phyloP scores from a whole-genome alignment of 2,888 invertebrate species.

The Clivina fossor region DNA sequence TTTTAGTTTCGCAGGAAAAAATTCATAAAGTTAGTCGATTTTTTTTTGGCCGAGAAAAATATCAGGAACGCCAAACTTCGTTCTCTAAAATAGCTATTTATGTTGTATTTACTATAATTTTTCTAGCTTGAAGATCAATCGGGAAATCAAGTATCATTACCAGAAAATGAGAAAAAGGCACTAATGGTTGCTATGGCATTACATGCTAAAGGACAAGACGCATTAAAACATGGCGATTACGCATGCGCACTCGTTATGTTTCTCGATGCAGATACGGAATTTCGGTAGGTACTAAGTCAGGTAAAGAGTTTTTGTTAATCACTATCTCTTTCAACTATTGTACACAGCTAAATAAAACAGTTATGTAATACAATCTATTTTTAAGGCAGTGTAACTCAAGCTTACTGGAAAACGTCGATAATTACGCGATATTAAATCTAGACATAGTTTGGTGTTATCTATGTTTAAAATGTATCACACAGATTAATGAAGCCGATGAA shows the following conservation, averaged over 20 bases:
- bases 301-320: slow-evolving; percentile 28
- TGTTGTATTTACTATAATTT: too few relatives aligned
- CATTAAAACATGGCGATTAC: slow-evolving; percentile 66
- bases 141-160: slow-evolving; percentile 72
- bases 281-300: slow-evolving; percentile 54
- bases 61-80: too few relatives aligned
- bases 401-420: slow-evolving; percentile 73
- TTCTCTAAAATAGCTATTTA: too few relatives aligned
- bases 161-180: slow-evolving; percentile 67
- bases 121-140: slow-evolving; percentile 74
- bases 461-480: slow-evolving; percentile 69
- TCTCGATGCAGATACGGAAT: slow-evolving; percentile 75
- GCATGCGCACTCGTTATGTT: slow-evolving; percentile 72
- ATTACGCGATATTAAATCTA: slow-evolving; percentile 79
- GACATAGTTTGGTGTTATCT: slow-evolving; percentile 91
- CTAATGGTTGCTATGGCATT: slow-evolving; percentile 76
- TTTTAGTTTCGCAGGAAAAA: too few relatives aligned
- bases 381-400: slow-evolving; percentile 66
- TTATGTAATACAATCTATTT: slow-evolving; percentile 29
- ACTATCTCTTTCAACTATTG: too few relatives aligned
- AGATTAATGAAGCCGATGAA: slow-evolving; percentile 72
- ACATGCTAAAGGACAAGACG: slow-evolving; percentile 76
- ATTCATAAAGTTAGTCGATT: too few relatives aligned
- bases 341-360: background rate
- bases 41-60: too few relatives aligned